A percentile compares a stretch with the other conserved stretches of the same genome.
phyloP scores from a whole-genome alignment of 1,140 invertebrate species.

The Drosophila subpulchrella region DNA sequence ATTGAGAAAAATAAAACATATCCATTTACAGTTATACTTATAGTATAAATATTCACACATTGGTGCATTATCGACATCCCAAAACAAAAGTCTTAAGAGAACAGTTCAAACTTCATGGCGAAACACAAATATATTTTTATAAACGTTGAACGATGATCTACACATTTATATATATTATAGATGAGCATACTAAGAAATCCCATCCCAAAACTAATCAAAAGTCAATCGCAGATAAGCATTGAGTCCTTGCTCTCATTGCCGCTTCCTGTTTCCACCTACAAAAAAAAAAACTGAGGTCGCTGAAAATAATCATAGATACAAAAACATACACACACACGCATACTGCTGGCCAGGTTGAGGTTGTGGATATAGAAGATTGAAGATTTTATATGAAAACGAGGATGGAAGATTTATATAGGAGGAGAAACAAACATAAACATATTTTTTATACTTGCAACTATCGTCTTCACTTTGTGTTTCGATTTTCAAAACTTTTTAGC shows the following conservation, averaged over 20 bases:
- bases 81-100: conserved; percentile 15
- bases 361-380: conserved; percentile 37
- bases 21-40: conserved; percentile 34
- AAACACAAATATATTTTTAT: conserved; percentile 38
- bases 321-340: conserved; percentile 33
- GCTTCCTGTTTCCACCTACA: conserved; percentile 47
- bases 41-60: conserved; percentile 24
- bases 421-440: conserved; percentile 11
- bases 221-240: conserved; percentile 27
- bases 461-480: conserved; percentile 37
- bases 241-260: conserved; percentile 35
- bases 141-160: conserved; percentile 24
- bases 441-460: conserved; percentile 48
- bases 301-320: conserved; percentile 20
- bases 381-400: conserved; percentile 20
- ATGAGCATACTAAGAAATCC: conserved; percentile 18
- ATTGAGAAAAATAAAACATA: conserved; percentile 28
- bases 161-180: conserved; percentile 31
- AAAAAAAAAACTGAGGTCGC: conserved; percentile 7
- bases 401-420: not conserved
- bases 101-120: conserved; percentile 28
- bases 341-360: conserved; percentile 52
- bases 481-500: conserved; percentile 14
- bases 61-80: conserved; percentile 28
- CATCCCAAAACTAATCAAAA: conserved; percentile 15